Base-by-base conservation (phyloP, 2,888 invertebrate genomes). In the Netelia inedita region DNA sequence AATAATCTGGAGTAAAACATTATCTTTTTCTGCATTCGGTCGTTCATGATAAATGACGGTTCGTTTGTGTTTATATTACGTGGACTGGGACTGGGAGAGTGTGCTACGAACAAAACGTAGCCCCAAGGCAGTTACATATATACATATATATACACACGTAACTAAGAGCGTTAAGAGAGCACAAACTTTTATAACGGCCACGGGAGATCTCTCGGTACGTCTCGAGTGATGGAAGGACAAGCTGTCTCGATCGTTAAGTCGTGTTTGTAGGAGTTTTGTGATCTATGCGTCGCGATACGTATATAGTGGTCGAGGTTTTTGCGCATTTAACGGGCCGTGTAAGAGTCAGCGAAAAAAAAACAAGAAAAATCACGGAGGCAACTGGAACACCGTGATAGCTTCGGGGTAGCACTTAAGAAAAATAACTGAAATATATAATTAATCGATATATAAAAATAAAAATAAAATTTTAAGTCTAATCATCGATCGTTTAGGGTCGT, bases 91-190 rank as follows among this genome's bases (percentile, higher is more conserved):
- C 21, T 68, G 28, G 41, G 41, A 35, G 69, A 71, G 50, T 71
- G 75, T 65, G 43, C 79, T 69, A 72, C 78, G 78, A 82, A 71
- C 66, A 46, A 78, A 82, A 68, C 73, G 19, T 46, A 50, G 78
- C 82, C 82, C 28, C 61, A 35, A 73, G 82, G 73, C 68, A 53
- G 50, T 23, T 55, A 66, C 59, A 50, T 28, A 16, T 46, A 59
- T 19, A 35, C 50, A 73, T 43, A 8, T 8, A 28, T 53, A 41
- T 19, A 14, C 14, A 35, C 16, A 50, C 11, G 43, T 11, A 59
- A 59, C 28, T 14, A n/a, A n/a, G n/a, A 63, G 63, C 63, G 63
- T 35, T 63, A 19, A 19, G 35, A 63, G 63, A 63, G 63, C n/a
- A 9, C n/a, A 63, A 35, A 63, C 28, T 63, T 63, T 63, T 63